Evolutionary conservation across 2,113 vertebrate species (phyloP).

Genomic region (Cebus imitator): DNA sequence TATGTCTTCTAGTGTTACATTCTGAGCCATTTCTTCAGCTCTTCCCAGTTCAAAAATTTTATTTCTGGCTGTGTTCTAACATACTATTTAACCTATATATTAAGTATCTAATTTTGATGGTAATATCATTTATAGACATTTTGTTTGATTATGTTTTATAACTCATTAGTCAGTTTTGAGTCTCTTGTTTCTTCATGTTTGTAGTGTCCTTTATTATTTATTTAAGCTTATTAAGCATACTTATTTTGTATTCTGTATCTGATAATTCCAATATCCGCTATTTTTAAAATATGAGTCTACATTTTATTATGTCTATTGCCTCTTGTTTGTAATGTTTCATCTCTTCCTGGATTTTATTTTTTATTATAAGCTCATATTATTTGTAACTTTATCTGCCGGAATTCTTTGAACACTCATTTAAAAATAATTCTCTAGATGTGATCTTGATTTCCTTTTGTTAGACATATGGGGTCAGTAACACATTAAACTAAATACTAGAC

Average conservation of each 20-base stretch:
- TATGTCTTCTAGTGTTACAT: not conserved
- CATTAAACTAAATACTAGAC: not conserved
- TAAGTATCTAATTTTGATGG: not conserved
- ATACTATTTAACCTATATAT: not conserved
- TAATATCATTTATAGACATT: not conserved
- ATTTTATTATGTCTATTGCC: not conserved
- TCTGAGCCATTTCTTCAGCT: not conserved
- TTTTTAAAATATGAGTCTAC: not conserved
- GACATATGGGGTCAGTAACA: not conserved
- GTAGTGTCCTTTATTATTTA: not conserved
- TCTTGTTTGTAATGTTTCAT: not conserved
- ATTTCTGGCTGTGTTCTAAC: not conserved
- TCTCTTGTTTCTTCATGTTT: constrained; percentile 6
- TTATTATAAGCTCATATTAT: not conserved
- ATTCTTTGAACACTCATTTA: constrained; percentile 14
- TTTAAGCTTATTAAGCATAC: not conserved
- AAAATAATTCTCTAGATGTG: not conserved
- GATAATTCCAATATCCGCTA: not conserved
- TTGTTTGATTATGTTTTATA: not conserved
- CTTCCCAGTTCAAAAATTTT: not conserved
- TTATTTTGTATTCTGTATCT: not conserved
- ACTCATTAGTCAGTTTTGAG: not conserved
- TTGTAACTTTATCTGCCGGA: not conserved
- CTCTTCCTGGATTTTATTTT: not conserved
- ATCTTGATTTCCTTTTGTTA: constrained; percentile 7